Evolutionary conservation across 2,797 vertebrate genomes (phyloP).

Genomic region (Peromyscus eremicus): DNA sequence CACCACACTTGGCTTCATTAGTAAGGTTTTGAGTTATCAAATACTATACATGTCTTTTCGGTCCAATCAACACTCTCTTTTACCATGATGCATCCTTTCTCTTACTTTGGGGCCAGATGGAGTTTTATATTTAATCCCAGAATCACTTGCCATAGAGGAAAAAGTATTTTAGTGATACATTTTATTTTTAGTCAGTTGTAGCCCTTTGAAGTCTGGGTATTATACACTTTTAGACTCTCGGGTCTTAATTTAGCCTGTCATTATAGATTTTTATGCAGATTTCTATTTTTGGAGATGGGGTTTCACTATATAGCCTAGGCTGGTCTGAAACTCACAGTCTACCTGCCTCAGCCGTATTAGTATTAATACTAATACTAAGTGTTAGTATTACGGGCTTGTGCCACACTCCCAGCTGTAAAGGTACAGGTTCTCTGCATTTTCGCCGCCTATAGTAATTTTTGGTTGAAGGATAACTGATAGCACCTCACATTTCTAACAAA

Average conservation of each 20-base stretch:
- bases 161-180: conserved; percentile 47
- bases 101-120: conserved; percentile 36
- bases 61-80: neutral
- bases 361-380: too few relatives aligned
- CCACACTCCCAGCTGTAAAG: neutral
- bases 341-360: neutral
- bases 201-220: conserved; percentile 30
- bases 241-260: conserved; percentile 45
- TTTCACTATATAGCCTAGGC: neutral
- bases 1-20: neutral
- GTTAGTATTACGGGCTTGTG: neutral
- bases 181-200: neutral
- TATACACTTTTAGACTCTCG: conserved; percentile 46
- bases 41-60: neutral
- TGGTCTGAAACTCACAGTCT: neutral
- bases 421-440: conserved; percentile 34
- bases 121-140: conserved; percentile 62
- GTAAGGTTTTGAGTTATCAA: conserved; percentile 25
- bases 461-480: conserved; percentile 24
- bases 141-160: conserved; percentile 29
- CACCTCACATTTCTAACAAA: conserved; percentile 35
- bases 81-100: neutral
- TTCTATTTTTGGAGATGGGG: neutral
- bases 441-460: conserved; percentile 24
- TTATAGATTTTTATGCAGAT: conserved; percentile 47